phyloP scores from a whole-genome alignment of 2,797 vertebrate genomes.

The Cyclopterus lumpus region DNA sequence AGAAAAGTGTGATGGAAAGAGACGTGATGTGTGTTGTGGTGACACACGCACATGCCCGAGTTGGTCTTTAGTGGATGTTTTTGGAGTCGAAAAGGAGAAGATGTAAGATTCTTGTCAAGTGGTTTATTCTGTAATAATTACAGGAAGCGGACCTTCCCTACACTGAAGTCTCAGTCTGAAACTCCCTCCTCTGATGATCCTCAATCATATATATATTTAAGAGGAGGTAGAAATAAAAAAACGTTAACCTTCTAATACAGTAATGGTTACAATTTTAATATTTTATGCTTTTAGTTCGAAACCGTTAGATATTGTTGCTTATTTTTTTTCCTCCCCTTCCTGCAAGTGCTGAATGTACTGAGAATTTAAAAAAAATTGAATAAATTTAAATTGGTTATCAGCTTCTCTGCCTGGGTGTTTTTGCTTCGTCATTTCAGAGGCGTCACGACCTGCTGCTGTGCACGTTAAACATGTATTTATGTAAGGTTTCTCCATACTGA shows the following conservation, averaged over 20 bases:
- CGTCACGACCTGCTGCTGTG: too few species aligned
- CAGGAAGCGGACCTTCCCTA: slow-evolving; percentile 42
- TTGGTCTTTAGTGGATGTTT: slow-evolving; percentile 39
- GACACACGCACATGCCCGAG: slow-evolving; percentile 6
- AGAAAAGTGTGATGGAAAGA: slow-evolving; percentile 16
- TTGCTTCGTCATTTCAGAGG: neutral
- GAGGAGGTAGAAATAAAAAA: slow-evolving; percentile 41
- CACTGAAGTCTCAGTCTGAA: slow-evolving; percentile 38
- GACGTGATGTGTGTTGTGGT: slow-evolving; percentile 22
- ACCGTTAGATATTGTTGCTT: slow-evolving; percentile 58
- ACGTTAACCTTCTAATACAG: slow-evolving; percentile 68
- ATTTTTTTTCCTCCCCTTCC: slow-evolving; percentile 54
- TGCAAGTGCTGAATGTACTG: slow-evolving; percentile 85
- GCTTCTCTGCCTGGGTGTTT: slow-evolving; percentile 16
- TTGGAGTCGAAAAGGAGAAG: neutral
- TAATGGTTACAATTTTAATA: slow-evolving; percentile 79
- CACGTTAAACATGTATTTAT: too few species aligned
- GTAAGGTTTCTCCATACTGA: neutral
- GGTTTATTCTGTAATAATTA: slow-evolving; percentile 31
- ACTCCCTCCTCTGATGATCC: slow-evolving; percentile 27
- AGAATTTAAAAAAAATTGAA: slow-evolving; percentile 74
- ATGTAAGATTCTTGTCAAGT: neutral
- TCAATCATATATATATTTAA: slow-evolving; percentile 64
- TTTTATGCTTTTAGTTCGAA: slow-evolving; percentile 76
- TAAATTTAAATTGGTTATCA: slow-evolving; percentile 76